These are phyloP conservation scores for Aproaerema taeniolella DNA, from an alignment of 2,888 invertebrate species.

Conservation along the genomic window DNA sequence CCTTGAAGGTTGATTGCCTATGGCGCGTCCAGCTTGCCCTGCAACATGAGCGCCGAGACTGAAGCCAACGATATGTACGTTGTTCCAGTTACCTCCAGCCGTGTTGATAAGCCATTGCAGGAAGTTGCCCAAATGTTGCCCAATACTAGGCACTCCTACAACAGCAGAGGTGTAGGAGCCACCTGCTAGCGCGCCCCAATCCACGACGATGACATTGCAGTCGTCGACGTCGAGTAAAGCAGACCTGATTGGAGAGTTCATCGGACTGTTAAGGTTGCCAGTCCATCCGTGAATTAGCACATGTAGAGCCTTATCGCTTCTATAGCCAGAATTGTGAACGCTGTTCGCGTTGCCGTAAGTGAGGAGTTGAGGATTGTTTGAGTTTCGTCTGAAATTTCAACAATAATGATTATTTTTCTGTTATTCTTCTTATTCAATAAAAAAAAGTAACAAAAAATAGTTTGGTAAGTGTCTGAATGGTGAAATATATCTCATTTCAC, in stretches of 20 bases:
- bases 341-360: slow-evolving; percentile 39
- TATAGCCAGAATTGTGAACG: slow-evolving; percentile 43
- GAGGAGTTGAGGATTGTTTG: slow-evolving; percentile 38
- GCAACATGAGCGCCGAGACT: slow-evolving; percentile 52
- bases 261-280: slow-evolving; percentile 36
- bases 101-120: slow-evolving; percentile 50
- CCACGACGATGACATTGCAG: slow-evolving; percentile 56
- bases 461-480: too few relatives aligned
- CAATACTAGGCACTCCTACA: slow-evolving; percentile 46
- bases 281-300: slow-evolving; percentile 59
- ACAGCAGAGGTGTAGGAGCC: slow-evolving; percentile 40
- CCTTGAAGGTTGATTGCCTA: slow-evolving; percentile 26
- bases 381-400: slow-evolving; percentile 34
- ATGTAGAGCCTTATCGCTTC: slow-evolving; percentile 29
- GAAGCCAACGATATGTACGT: slow-evolving; percentile 45
- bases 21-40: slow-evolving; percentile 39
- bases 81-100: slow-evolving; percentile 36
- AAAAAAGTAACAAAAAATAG: too few relatives aligned
- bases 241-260: slow-evolving; percentile 37
- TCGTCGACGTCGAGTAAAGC: slow-evolving; percentile 46
- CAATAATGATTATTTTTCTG: not conserved
- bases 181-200: slow-evolving; percentile 47
- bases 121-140: slow-evolving; percentile 52
- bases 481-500: too few relatives aligned
- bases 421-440: not conserved